Evolutionary conservation across 2,888 invertebrate species (phyloP).

Genomic region (Temnothorax rugatulus): DNA sequence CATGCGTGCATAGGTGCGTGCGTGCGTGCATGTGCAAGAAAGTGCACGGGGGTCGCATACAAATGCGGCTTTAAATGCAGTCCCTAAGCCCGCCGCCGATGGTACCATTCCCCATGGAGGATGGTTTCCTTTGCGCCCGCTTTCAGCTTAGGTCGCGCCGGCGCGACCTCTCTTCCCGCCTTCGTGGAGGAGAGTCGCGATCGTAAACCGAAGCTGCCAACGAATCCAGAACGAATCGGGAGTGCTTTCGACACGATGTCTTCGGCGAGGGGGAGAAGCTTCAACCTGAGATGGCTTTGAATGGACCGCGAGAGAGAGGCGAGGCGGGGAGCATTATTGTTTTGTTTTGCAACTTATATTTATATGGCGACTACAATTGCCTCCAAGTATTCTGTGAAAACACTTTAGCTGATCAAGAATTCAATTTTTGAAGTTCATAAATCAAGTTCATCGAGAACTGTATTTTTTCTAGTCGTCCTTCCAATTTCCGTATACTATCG

Average conservation of each 20-base stretch:
- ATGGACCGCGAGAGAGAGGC: neutral
- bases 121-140: slow-evolving; percentile 61
- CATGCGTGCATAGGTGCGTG: slow-evolving; percentile 42
- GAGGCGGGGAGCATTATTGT: neutral
- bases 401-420: neutral
- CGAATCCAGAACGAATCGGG: slow-evolving; percentile 74
- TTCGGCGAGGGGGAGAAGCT: slow-evolving; percentile 19
- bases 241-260: slow-evolving; percentile 59
- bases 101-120: slow-evolving; percentile 57
- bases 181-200: slow-evolving; percentile 50
- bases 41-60: slow-evolving; percentile 63
- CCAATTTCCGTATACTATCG: neutral
- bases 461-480: neutral
- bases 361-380: neutral
- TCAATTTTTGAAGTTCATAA: neutral
- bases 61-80: slow-evolving; percentile 65
- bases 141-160: slow-evolving; percentile 67
- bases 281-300: neutral
- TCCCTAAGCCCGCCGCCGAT: slow-evolving; percentile 11
- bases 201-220: slow-evolving; percentile 58
- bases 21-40: slow-evolving; percentile 30
- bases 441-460: neutral
- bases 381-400: neutral
- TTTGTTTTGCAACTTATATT: neutral
- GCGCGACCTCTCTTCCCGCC: slow-evolving; percentile 67